phyloP scores from a whole-genome alignment of 2,888 invertebrate genomes.

The Lithophane socia region DNA sequence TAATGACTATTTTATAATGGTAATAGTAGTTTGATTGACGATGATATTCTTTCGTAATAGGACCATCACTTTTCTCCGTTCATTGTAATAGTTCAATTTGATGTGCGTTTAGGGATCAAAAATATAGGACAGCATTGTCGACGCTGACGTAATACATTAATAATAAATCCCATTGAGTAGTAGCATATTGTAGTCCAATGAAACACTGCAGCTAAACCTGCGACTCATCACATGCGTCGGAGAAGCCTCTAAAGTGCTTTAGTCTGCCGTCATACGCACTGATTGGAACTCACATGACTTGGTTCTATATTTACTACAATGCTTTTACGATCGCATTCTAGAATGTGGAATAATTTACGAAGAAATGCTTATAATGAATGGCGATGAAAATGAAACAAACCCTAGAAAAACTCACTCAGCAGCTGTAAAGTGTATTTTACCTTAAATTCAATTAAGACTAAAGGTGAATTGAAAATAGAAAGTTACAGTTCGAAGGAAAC shows the following conservation, averaged over 20 bases:
- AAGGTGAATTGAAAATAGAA: conserved; percentile 21
- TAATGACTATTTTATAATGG: conserved; percentile 66
- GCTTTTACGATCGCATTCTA: conserved; percentile 38
- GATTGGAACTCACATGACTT: conserved; percentile 70
- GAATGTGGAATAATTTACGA: conserved; percentile 29
- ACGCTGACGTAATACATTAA: conserved; percentile 38
- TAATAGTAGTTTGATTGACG: conserved; percentile 62
- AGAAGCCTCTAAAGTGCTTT: conserved; percentile 73
- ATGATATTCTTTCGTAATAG: conserved; percentile 66
- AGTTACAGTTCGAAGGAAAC: conserved; percentile 13
- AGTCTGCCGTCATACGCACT: conserved; percentile 70
- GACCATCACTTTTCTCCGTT: conserved; percentile 43
- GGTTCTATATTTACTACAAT: conserved; percentile 52
- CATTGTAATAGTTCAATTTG: conserved; percentile 55
- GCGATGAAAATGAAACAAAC: conserved; percentile 3
- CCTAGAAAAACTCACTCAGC: neutral
- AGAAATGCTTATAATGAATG: neutral
- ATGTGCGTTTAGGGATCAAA: conserved; percentile 49
- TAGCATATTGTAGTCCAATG: conserved; percentile 40
- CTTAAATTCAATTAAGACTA: neutral
- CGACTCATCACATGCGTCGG: conserved; percentile 68
- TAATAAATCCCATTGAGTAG: conserved; percentile 58
- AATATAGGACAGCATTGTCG: conserved; percentile 55
- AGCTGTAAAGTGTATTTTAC: neutral
- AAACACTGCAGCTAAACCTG: conserved; percentile 59